A percentile compares a stretch with the other conserved stretches of the same genome.
phyloP scores from a whole-genome alignment of 2,797 vertebrate species.

The Sebastes steindachneri region DNA sequence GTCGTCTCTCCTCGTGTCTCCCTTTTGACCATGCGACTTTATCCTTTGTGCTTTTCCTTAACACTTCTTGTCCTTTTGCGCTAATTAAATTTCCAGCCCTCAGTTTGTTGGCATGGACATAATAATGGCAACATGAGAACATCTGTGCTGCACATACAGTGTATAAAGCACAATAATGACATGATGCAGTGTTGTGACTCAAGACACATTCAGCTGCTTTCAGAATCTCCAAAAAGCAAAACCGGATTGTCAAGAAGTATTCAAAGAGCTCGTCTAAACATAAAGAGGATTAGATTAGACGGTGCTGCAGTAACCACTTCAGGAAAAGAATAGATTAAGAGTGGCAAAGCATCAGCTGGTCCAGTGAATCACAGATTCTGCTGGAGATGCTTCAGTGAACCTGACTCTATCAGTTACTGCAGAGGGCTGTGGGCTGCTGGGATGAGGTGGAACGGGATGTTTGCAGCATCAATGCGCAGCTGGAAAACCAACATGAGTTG shows the following conservation, averaged over 20 bases:
- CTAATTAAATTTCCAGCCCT: not conserved
- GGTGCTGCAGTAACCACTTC: not conserved
- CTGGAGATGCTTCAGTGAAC: slow-evolving; percentile 31
- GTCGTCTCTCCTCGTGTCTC: not conserved
- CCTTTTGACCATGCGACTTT: slow-evolving; percentile 9
- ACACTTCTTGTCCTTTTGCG: not conserved
- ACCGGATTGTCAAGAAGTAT: not conserved
- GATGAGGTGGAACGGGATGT: slow-evolving; percentile 20
- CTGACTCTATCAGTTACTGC: slow-evolving; percentile 23
- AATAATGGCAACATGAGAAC: not conserved
- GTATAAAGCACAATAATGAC: not conserved
- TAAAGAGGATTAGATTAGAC: not conserved
- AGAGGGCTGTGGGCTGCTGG: not conserved
- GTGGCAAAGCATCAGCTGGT: slow-evolving; percentile 42
- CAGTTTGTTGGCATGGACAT: not conserved
- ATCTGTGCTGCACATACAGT: not conserved
- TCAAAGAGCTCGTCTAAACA: not conserved
- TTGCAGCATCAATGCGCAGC: slow-evolving; percentile 11
- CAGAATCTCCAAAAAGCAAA: not conserved
- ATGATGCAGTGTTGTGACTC: not conserved
- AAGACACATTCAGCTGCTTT: not conserved
- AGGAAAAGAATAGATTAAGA: slow-evolving; percentile 25
- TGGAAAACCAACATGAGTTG: slow-evolving; percentile 1
- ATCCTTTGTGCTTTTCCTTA: not conserved
- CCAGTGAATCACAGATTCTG: slow-evolving; percentile 38